Percentiles rank a stretch among this genome's conserved stretches.
Evolutionary conservation across 2,113 vertebrate genomes (phyloP).

Genomic region (Saguinus imperator): DNA sequence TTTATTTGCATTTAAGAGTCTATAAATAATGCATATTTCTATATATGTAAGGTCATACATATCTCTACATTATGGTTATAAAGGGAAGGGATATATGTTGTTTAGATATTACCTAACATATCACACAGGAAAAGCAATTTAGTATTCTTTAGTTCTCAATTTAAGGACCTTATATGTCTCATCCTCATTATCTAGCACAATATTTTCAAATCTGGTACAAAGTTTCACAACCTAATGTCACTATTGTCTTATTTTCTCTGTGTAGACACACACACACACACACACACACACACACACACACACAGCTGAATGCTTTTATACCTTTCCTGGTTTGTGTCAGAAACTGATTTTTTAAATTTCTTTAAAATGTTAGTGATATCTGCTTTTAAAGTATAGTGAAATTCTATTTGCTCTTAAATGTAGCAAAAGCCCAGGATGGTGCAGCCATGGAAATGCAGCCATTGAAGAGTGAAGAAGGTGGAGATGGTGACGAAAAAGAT

Average conservation of each 20-base stretch:
- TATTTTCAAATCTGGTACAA: neutral
- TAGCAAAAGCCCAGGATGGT: slow-evolving; percentile 98
- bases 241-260: neutral
- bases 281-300: neutral
- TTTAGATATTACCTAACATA: neutral
- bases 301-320: neutral
- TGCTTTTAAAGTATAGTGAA: slow-evolving; percentile 29
- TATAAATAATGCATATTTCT: neutral
- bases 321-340: neutral
- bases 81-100: neutral
- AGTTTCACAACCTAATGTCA: neutral
- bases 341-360: neutral
- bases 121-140: neutral
- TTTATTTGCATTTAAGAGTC: neutral
- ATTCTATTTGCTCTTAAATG: slow-evolving; percentile 50
- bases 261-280: neutral
- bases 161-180: neutral
- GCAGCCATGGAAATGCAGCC: slow-evolving; percentile 99
- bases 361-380: neutral
- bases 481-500: slow-evolving; percentile 91
- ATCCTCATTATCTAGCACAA: neutral
- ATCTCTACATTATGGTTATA: neutral
- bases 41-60: neutral
- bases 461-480: slow-evolving; percentile 95
- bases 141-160: neutral